Percentiles rank a stretch among this genome's conserved stretches.
These are phyloP conservation scores for Epinotia nisella DNA, from an alignment of 2,888 invertebrate species.

Conservation along the genomic window DNA sequence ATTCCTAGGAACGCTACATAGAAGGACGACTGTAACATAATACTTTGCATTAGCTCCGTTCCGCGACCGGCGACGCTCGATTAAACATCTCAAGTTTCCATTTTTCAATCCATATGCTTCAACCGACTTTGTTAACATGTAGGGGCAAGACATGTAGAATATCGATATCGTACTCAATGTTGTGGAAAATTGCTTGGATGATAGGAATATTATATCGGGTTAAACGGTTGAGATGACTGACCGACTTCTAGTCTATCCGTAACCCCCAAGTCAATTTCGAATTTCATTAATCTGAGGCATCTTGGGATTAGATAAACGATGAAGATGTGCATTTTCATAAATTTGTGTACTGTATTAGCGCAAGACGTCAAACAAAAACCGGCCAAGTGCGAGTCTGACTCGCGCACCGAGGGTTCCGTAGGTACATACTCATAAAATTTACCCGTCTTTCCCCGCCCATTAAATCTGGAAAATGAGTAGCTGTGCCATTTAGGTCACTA, in stretches of 20 bases:
- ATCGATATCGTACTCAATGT: slow-evolving; percentile 35
- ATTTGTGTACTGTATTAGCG: no score
- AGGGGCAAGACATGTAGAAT: slow-evolving; percentile 20
- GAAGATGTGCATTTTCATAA: not conserved
- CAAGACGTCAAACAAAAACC: no score
- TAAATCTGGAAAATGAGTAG: no score
- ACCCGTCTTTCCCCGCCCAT: no score
- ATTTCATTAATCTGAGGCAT: slow-evolving; percentile 5
- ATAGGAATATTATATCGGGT: slow-evolving; percentile 31
- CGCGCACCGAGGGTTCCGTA: no score
- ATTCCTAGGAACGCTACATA: not conserved
- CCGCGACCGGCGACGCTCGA: slow-evolving; percentile 21
- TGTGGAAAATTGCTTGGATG: slow-evolving; percentile 41
- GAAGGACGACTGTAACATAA: slow-evolving; percentile 25
- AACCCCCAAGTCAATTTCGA: slow-evolving; percentile 16
- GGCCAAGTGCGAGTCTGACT: no score
- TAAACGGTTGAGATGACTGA: slow-evolving; percentile 37
- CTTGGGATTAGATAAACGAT: not conserved
- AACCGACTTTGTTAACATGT: slow-evolving; percentile 15
- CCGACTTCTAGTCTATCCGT: slow-evolving; percentile 30
- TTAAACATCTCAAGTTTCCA: slow-evolving; percentile 33
- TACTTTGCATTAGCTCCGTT: slow-evolving; percentile 11
- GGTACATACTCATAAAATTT: no score
- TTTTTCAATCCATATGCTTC: slow-evolving; percentile 23
- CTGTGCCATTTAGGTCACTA: no score